These are phyloP conservation scores for Gryllus longicercus DNA, from an alignment of 2,888 invertebrate species.

Conservation along the genomic window DNA sequence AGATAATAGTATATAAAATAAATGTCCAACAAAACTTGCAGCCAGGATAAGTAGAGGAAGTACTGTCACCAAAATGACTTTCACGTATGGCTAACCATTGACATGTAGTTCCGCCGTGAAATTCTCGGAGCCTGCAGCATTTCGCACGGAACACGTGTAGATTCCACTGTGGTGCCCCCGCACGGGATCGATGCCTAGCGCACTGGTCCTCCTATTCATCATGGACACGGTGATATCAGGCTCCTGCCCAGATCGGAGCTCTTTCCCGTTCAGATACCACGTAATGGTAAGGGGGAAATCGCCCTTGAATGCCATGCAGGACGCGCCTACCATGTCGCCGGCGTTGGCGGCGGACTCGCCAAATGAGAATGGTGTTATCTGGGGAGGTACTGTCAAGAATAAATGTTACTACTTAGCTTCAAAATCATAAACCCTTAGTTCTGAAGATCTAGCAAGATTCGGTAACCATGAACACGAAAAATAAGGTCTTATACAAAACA, in stretches of 20 bases:
- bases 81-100: constrained; percentile 52
- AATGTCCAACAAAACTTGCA: too few relatives aligned
- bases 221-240: constrained; percentile 45
- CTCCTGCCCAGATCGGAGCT: constrained; percentile 38
- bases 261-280: constrained; percentile 41
- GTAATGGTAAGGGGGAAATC: constrained; percentile 41
- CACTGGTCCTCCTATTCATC: constrained; percentile 48
- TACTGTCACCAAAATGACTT: not conserved
- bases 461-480: not conserved
- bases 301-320: constrained; percentile 44
- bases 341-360: constrained; percentile 56
- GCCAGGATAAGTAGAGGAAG: too few relatives aligned
- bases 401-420: not conserved
- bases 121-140: constrained; percentile 60
- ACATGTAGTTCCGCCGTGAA: constrained; percentile 61
- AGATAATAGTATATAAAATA: too few relatives aligned
- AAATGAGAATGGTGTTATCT: constrained; percentile 58
- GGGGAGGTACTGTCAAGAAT: constrained; percentile 62
- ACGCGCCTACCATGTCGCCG: constrained; percentile 43
- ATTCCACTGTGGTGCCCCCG: constrained; percentile 61
- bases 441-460: not conserved
- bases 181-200: constrained; percentile 40
- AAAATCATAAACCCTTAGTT: not conserved
- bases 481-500: not conserved
- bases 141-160: constrained; percentile 63